Conservation (phyloP, 2,113 vertebrate species). For the Chaetura pelagica region DNA sequence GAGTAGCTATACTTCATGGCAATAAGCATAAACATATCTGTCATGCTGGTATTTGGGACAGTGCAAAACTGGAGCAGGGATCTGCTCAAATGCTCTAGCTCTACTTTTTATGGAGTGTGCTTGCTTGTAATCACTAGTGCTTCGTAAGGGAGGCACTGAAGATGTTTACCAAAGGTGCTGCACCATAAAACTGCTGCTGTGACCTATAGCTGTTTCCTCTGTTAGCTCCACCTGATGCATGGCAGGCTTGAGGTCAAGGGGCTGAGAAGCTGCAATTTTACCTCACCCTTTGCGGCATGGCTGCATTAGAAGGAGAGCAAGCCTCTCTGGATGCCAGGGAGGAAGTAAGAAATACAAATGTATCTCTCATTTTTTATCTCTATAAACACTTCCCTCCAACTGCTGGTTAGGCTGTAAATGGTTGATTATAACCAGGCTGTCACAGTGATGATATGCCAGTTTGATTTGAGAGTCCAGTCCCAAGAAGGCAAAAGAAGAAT, state of each 20-base stretch:
- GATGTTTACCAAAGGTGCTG: neutral
- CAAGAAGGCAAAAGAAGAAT: neutral
- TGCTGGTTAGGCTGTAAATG: neutral
- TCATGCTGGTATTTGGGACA: neutral
- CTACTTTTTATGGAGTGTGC: neutral
- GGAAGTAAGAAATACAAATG: neutral
- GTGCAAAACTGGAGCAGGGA: neutral
- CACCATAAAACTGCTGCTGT: neutral
- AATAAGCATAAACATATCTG: neutral
- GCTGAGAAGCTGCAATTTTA: neutral
- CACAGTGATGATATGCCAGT: neutral
- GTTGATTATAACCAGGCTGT: neutral
- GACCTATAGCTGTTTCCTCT: neutral
- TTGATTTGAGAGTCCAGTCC: neutral
- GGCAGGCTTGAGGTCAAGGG: neutral
- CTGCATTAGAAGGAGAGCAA: neutral
- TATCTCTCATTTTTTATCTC: neutral
- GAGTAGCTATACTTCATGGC: neutral
- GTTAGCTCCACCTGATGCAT: neutral
- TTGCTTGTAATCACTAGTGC: neutral
- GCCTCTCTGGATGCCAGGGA: neutral
- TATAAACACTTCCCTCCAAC: neutral
- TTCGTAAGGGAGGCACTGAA: neutral
- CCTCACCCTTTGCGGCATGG: rapidly evolving
- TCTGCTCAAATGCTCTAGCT: neutral